Conservation (phyloP, 2,888 invertebrate species). For the Drosophila cognata region DNA sequence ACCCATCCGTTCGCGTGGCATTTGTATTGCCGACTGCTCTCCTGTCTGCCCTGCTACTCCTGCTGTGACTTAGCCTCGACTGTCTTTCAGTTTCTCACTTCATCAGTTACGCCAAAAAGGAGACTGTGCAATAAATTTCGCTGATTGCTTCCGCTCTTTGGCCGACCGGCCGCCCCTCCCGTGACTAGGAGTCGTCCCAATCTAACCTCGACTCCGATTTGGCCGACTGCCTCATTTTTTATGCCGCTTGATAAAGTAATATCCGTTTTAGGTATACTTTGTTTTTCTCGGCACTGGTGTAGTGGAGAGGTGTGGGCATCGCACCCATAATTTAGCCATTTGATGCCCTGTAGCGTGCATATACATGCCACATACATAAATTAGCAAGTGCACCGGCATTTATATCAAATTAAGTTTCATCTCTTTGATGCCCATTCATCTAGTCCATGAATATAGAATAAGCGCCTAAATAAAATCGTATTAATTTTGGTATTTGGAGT, state of each 20-base stretch:
- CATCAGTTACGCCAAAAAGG: slow-evolving; percentile 80
- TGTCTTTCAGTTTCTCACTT: slow-evolving; percentile 81
- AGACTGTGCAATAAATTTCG: slow-evolving; percentile 80
- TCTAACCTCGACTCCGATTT: slow-evolving; percentile 59
- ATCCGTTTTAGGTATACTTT: slow-evolving; percentile 77
- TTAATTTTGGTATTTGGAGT: slow-evolving; percentile 41
- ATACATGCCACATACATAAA: slow-evolving; percentile 27
- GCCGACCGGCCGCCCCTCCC: slow-evolving; percentile 16
- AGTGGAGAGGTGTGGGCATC: background rate
- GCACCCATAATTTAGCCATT: slow-evolving; percentile 16
- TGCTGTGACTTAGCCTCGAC: slow-evolving; percentile 71
- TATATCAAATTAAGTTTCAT: slow-evolving; percentile 46
- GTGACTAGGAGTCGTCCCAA: slow-evolving; percentile 29
- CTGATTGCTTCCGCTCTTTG: slow-evolving; percentile 75
- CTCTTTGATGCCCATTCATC: slow-evolving; percentile 18
- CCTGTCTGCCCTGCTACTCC: slow-evolving; percentile 16
- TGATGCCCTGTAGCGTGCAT: slow-evolving; percentile 44
- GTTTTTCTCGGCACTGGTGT: background rate
- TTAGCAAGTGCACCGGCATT: slow-evolving; percentile 31
- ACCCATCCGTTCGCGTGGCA: slow-evolving; percentile 18
- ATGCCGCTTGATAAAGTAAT: slow-evolving; percentile 81
- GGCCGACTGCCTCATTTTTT: slow-evolving; percentile 74
- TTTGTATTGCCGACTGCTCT: slow-evolving; percentile 65
- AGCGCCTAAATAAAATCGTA: slow-evolving; percentile 58
- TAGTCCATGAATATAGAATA: slow-evolving; percentile 51